phyloP scores from a whole-genome alignment of 2,797 vertebrate genomes.

The Cyclura pinguis region DNA sequence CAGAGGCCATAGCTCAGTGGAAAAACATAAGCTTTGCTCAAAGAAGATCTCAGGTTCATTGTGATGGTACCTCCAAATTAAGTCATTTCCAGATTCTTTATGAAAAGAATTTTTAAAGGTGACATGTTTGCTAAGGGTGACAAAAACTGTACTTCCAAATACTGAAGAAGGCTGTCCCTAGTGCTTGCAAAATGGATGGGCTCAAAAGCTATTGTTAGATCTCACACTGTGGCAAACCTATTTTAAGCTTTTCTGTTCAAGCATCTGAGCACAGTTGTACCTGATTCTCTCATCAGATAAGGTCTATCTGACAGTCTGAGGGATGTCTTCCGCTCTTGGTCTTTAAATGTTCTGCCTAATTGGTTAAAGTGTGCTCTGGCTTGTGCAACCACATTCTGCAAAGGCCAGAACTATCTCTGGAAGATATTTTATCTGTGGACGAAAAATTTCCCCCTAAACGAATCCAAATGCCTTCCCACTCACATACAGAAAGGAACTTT shows the following conservation, averaged over 20 bases:
- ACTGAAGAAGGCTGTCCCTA: too few species aligned
- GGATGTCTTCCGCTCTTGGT: not conserved
- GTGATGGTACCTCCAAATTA: not conserved
- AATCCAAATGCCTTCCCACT: not conserved
- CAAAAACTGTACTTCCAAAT: not conserved
- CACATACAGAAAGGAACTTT: too few species aligned
- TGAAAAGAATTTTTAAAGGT: not conserved
- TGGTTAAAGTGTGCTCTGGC: not conserved
- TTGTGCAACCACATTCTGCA: slow-evolving; percentile 15
- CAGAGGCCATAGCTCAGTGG: too few species aligned
- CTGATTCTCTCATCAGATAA: not conserved
- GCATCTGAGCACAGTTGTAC: not conserved
- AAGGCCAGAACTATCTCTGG: not conserved
- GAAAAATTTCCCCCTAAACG: not conserved
- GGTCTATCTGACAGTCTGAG: not conserved
- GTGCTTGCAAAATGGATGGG: not conserved
- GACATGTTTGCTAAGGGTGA: not conserved
- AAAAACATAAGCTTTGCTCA: too few species aligned
- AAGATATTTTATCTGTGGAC: too few species aligned
- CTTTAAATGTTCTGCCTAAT: not conserved
- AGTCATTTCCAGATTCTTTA: not conserved
- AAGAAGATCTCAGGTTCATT: too few species aligned
- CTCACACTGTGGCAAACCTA: not conserved
- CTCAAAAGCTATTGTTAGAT: not conserved
- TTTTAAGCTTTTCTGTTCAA: slow-evolving; percentile 6